Percentiles rank a stretch among this genome's conserved stretches.
phyloP scores from a whole-genome alignment of 2,888 invertebrate species.

The Parnassius glacialis region DNA sequence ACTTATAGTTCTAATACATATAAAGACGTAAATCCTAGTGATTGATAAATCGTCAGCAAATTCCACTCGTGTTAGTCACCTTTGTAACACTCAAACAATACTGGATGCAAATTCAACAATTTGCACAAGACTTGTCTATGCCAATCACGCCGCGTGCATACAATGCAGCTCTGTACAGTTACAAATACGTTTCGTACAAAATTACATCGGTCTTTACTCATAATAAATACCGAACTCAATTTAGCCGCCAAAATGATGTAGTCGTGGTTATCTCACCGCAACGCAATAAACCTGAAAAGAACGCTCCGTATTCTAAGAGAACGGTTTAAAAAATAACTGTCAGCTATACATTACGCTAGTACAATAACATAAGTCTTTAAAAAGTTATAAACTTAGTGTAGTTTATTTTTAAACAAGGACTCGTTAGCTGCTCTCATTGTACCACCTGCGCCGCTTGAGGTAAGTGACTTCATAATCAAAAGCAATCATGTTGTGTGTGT shows the following conservation, averaged over 20 bases:
- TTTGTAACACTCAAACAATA: constrained; percentile 36
- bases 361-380: constrained; percentile 3
- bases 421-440: constrained; percentile 18
- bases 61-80: constrained; percentile 37
- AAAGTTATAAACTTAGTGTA: constrained; percentile 5
- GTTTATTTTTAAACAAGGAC: constrained; percentile 22
- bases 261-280: not conserved
- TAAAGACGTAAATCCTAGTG: constrained; percentile 23
- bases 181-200: constrained; percentile 21
- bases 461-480: constrained; percentile 20
- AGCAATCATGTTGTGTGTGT: constrained; percentile 13
- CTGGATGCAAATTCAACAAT: constrained; percentile 39
- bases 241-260: constrained; percentile 3
- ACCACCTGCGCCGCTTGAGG: constrained; percentile 23
- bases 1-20: constrained; percentile 4
- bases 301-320: no score
- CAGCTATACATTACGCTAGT: not conserved
- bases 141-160: constrained; percentile 35
- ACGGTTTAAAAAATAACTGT: no score
- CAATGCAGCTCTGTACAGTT: constrained; percentile 29
- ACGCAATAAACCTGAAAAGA: not conserved
- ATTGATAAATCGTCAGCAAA: constrained; percentile 30
- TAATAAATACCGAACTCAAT: constrained; percentile 9
- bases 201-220: constrained; percentile 16
- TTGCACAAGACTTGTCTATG: constrained; percentile 36